Percentiles rank a stretch among this genome's conserved stretches.
These are phyloP conservation scores for Oncorhynchus keta DNA, from an alignment of 2,113 vertebrate species.

Conservation along the genomic window DNA sequence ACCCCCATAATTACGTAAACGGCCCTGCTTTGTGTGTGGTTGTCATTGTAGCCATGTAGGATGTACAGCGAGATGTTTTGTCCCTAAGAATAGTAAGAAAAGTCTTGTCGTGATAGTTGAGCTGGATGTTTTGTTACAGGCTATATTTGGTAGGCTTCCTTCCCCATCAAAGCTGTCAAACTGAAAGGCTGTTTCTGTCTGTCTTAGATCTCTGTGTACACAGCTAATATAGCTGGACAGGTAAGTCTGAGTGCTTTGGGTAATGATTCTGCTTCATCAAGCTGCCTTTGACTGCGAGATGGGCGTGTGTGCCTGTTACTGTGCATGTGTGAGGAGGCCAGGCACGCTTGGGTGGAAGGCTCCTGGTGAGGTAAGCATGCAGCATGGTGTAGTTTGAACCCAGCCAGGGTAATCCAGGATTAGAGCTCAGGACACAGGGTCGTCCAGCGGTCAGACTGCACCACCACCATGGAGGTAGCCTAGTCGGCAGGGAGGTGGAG, in stretches of 20 bases:
- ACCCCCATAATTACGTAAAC: conserved; percentile 44
- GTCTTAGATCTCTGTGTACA: conserved; percentile 19
- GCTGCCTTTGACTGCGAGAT: conserved; percentile 16
- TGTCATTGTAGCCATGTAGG: neutral
- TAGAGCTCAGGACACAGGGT: conserved; percentile 61
- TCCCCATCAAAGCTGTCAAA: conserved; percentile 43
- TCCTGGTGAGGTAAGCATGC: conserved; percentile 22
- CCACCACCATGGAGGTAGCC: conserved; percentile 17
- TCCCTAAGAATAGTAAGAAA: conserved; percentile 23
- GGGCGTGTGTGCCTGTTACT: conserved; percentile 7
- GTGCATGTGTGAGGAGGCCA: conserved; percentile 17
- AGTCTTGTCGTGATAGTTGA: conserved; percentile 27
- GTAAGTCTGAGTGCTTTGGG: neutral
- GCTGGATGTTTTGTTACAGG: conserved; percentile 58
- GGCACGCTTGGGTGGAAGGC: conserved; percentile 7
- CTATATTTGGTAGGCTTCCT: conserved; percentile 43
- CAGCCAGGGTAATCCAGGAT: conserved; percentile 64
- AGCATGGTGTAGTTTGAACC: conserved; percentile 39
- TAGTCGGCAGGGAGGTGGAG: neutral
- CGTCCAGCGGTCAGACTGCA: conserved; percentile 54
- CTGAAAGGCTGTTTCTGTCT: conserved; percentile 26
- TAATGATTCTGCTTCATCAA: conserved; percentile 11
- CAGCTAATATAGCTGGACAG: conserved; percentile 25
- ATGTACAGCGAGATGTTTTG: conserved; percentile 32
- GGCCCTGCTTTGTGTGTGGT: conserved; percentile 33